Base-by-base conservation (phyloP, 2,797 vertebrate species). In the Rhinophrynus dorsalis region DNA sequence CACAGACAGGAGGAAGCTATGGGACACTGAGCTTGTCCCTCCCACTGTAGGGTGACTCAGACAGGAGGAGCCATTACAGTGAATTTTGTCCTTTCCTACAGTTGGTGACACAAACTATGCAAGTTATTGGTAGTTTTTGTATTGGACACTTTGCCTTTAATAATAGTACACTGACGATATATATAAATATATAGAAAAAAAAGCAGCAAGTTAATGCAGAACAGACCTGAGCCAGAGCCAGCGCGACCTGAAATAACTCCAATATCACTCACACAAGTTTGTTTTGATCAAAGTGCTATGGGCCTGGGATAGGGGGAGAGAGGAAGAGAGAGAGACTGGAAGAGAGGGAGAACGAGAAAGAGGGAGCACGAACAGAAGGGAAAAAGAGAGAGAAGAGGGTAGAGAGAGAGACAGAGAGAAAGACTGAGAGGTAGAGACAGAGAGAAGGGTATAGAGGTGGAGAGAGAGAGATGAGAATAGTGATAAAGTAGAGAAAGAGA, bases 201-300 rank as follows among this genome's bases (percentile, higher is more conserved):
- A 83, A 79, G 78, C n/a, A n/a, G n/a, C 78, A 83, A 79, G 80
- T 84, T 85, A 85, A 81, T 81, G 82, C 83, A 82, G 82, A 79
- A 79, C 82, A 76, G 78, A 75, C 74, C 80, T 86, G 81, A 80
- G 76, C 24, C 66, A 75, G 70, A 76, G 81, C 81, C 83, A 84
- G 76, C 76, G 59, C 77, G 82, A 81, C 80, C 82, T 84, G 76
- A 86, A 84, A 81, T 84, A 83, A 82, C 81, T 86, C 80, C 78
- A 79, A 82, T 80, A 80, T 79, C 77, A 81, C 81, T 84, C 83
- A 79, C 81, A 81, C 81, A 83, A 82, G 81, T 85, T 81, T 83
- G 81, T 82, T 83, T 84, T 82, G 78, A 82, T 79, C 79, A 78
- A 77, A 80, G 76, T 72, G 75, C 42, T 74, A 73, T 69, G 80